Base-by-base conservation (phyloP, 92 coral and sea anemone species). In the Zoanthus sociatus region DNA sequence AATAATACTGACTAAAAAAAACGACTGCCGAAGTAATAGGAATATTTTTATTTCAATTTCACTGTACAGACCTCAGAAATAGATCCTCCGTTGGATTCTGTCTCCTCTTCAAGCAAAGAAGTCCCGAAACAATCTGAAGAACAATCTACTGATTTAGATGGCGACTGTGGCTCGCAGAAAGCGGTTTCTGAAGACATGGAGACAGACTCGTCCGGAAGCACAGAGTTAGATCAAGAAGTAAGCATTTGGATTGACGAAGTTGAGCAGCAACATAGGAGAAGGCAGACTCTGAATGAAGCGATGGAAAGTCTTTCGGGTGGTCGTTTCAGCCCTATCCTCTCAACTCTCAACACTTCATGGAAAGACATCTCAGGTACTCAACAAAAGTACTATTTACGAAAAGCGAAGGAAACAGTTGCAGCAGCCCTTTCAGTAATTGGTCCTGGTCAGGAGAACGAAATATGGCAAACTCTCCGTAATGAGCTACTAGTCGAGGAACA, bases 291-390 rank as follows among this genome's bases (percentile, higher is more conserved):
- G 6, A 84, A 56, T 79, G 72, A 84, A 14, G 45, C 89, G 37
- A 1, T 79, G 13, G 75, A 66, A 30, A 44, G 18, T 78, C 53
- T 86, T 77, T 76, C 89, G 5, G 89, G 79, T 71, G 92, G 89
- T 61, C 73, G 92, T 58, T 15, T 84, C 54, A 44, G 60, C 15
- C 82, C 82, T 30, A 77, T 77, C 10, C 48, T 77, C 54, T 90
- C 90, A 71, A 90, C 87, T 6, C 90, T 90, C 47, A 90, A 90
- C 67, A 61, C 92, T 18, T 81, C 89, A 31, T 90, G 93, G 87
- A 70, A 79, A 68, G 90, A 90, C 50, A 90, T 90, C 72, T 87
- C 90, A 46, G 17, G 64, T 7, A 90, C 92, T 33, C 90, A 90
- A 37, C 88, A 90, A 46, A 72, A 77, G 9, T 90, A 86, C 72